Base-by-base conservation (phyloP, 2,888 invertebrate genomes). In the Meiosimyza platycephala region DNA sequence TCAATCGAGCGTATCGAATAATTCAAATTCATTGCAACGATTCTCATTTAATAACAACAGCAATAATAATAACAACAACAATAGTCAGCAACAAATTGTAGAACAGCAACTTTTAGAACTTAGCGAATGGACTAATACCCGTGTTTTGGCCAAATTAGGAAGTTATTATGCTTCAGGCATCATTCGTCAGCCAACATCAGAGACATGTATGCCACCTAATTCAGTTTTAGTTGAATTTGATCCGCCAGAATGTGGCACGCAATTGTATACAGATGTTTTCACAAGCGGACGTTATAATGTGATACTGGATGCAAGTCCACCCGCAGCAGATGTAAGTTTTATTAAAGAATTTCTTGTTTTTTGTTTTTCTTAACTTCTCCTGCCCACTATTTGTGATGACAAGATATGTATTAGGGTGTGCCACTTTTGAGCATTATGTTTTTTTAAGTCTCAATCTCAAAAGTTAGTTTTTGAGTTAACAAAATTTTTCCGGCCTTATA, bases 301-400 rank as follows among this genome's bases (percentile, higher is more conserved):
- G 85, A 96, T 98, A 81, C 93, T 95, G 83, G 98, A 98, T 86
- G 95, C 96, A 79, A 94, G 95, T 88, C 98, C 98, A 50, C 94
- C 92, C 83, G 91, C 92, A 80, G 93, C 92, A 79, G 94, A 96
- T 88, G 91, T 98, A 82, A 77, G 81, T 80, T 60, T 64, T 11
- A 50, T 66, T 33, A 22, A 48, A 40, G 9, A 40, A 9, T 40
- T 9, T 15, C 33, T 52, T 68, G 2, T 40, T 9, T 9, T 40
- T 69, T 28, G 65, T 54, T 64, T 55, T 33, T 67, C 64, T 62
- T 63, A 55, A 59, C 52, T 62, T 48, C n/a, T 66, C 12, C n/a
- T 22, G 18, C 18, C 62, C 70, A 55, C 9, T 63, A 68, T 63
- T 62, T 72, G 63, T n/a, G n/a, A n/a, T n/a, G n/a, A n/a, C n/a